Evolutionary conservation across 53 echinoderm and acorn worm species (phyloP), one percentile per base, ranked within the genome.

Genomic region (Holothuria scabra): DNA sequence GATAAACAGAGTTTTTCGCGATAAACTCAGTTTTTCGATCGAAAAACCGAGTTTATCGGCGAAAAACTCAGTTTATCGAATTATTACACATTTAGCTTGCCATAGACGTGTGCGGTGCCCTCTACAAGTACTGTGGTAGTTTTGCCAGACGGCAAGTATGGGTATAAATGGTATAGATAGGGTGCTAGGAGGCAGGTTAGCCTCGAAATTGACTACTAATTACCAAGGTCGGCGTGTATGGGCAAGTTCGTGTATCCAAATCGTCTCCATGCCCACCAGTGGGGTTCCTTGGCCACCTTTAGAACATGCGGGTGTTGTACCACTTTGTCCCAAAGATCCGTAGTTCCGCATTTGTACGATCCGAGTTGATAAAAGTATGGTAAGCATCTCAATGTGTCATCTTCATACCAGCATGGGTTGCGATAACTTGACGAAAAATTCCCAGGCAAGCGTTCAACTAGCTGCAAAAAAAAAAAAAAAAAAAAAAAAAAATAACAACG

Each of bases 221-320:
- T 46, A 78, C 78, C 56, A 0, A 78, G 20, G 4, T 59, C 59
- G 22, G 8, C 5, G 21, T 78, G 78, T 26, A 78, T 78, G 26
- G 78, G 78, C 12, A 46, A 23, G 16, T 13, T 21, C 2, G 78
- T 78, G 23, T 78, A 78, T 18, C 78, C 78, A 18, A 78, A 78
- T 32, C 78, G 52, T 78, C 78, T 28, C 28, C 48, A 57, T 11
- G 78, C 78, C 78, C 78, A 78, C 78, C 78, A 78, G 58, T 78
- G 78, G 20, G 58, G 56, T 78, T 78, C 78, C 21, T 78, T 78
- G 32, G 78, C 78, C 46, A 78, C 78, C 0, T 23, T 28, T 28
- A 78, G 1, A 9, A 78, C 58, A 23, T 14, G 28, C 2, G 78
- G 78, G 24, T 78, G 78, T 78, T 78, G 56, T 6, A 78, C 48